Conservation (phyloP, 2,113 vertebrate genomes). For the Microtus pennsylvanicus region DNA sequence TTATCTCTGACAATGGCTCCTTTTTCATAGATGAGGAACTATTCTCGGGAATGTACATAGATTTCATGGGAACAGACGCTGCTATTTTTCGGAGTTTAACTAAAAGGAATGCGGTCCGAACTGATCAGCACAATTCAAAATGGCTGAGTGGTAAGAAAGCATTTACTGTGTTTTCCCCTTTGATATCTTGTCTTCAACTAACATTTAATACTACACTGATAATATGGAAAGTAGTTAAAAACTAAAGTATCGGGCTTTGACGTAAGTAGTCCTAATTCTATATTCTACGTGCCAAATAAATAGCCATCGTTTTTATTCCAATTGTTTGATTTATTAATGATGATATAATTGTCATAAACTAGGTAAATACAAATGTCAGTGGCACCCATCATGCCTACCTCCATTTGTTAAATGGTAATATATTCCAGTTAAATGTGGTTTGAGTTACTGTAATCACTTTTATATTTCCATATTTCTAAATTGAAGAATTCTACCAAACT, state of each 20-base stretch:
- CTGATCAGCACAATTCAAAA: slow-evolving; percentile 99
- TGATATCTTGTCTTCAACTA: background rate
- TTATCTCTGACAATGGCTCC: slow-evolving; percentile 24
- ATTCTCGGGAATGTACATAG: slow-evolving; percentile 99
- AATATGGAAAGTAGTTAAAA: slow-evolving; percentile 35
- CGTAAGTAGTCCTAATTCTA: background rate
- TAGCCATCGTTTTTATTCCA: background rate
- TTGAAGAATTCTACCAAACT: background rate
- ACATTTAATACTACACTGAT: background rate
- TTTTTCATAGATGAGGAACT: slow-evolving; percentile 94
- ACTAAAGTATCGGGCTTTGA: background rate
- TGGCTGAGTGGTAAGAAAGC: slow-evolving; percentile 96
- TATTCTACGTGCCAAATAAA: slow-evolving; percentile 1
- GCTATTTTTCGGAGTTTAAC: slow-evolving; percentile 99
- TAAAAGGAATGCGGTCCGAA: slow-evolving; percentile 94
- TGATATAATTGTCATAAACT: background rate
- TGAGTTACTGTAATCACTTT: background rate
- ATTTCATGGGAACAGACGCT: slow-evolving; percentile 99
- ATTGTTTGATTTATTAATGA: background rate
- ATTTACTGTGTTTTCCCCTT: slow-evolving; percentile 6
- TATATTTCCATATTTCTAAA: background rate
- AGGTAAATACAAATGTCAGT: slow-evolving; percentile 19
- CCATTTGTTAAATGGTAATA: background rate
- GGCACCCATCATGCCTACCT: background rate
- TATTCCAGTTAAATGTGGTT: background rate